A percentile compares a stretch with the other conserved stretches of the same genome.
Evolutionary conservation across 2,888 invertebrate species (phyloP).

Genomic region (Eupelmus urozonus): DNA sequence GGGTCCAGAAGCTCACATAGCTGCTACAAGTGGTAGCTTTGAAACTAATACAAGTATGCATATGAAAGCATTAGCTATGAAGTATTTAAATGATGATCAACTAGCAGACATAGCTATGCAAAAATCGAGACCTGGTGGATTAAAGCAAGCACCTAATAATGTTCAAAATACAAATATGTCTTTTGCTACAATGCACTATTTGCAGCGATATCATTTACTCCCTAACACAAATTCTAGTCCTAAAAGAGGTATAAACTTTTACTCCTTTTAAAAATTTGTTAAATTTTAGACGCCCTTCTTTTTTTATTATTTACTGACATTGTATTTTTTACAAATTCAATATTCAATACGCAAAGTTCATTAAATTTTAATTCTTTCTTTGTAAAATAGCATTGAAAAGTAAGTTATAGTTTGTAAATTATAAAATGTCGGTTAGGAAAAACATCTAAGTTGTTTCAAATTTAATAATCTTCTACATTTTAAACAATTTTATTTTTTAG

Average conservation of each 20-base stretch:
- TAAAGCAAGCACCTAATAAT: constrained; percentile 70
- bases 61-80: constrained; percentile 80
- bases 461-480: background rate
- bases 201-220: constrained; percentile 83
- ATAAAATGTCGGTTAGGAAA: too few relatives aligned
- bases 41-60: constrained; percentile 79
- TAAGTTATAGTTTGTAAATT: too few relatives aligned
- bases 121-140: constrained; percentile 67
- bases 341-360: background rate
- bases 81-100: constrained; percentile 79
- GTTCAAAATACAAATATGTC: constrained; percentile 81
- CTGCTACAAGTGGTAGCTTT: constrained; percentile 66
- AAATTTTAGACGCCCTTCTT: too few relatives aligned
- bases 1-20: constrained; percentile 68
- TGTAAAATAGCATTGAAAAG: too few relatives aligned
- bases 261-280: background rate
- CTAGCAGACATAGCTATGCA: constrained; percentile 72
- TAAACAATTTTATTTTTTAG: constrained; percentile 36
- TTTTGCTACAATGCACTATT: constrained; percentile 85
- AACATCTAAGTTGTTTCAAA: too few relatives aligned
- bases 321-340: background rate
- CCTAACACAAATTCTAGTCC: constrained; percentile 73
- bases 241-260: constrained; percentile 66
- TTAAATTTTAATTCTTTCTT: background rate
- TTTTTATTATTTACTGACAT: too few relatives aligned